Conservation (phyloP, 1,140 invertebrate species). For the Tribolium castaneum region DNA sequence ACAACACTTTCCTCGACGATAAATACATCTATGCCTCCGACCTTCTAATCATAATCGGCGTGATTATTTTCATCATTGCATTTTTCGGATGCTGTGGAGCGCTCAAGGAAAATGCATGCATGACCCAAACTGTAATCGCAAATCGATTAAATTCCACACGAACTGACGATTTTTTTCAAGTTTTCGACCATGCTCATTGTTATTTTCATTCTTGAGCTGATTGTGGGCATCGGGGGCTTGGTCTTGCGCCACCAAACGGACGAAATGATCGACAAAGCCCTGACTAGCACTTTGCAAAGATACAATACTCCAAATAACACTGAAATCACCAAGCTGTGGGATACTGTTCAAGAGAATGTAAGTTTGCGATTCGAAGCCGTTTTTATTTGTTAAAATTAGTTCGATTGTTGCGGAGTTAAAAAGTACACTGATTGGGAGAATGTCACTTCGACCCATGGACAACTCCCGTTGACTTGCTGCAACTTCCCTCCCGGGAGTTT, state of each 20-base stretch:
- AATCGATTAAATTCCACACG: not conserved
- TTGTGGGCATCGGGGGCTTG: constrained; percentile 86
- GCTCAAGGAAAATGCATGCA: constrained; percentile 85
- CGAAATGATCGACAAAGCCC: constrained; percentile 70
- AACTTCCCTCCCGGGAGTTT: constrained; percentile 63
- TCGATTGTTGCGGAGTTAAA: constrained; percentile 78
- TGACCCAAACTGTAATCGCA: constrained; percentile 79
- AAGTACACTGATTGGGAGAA: constrained; percentile 72
- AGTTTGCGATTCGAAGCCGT: constrained; percentile 56
- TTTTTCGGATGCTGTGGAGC: constrained; percentile 92
- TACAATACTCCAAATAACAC: constrained; percentile 68
- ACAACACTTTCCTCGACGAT: constrained; percentile 74
- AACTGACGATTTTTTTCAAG: constrained; percentile 65
- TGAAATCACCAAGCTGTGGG: constrained; percentile 71
- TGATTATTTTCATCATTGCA: constrained; percentile 82
- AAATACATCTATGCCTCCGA: constrained; percentile 78
- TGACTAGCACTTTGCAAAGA: constrained; percentile 74
- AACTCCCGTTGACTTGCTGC: constrained; percentile 76
- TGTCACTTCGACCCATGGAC: constrained; percentile 43
- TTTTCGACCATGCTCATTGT: constrained; percentile 84
- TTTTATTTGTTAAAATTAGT: constrained; percentile 66
- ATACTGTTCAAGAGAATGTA: constrained; percentile 80
- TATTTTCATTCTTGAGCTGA: constrained; percentile 86
- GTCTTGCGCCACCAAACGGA: constrained; percentile 77
- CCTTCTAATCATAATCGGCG: constrained; percentile 82